Evolutionary conservation across 1,140 invertebrate genomes (phyloP).

Genomic region (Papilio helenus): DNA sequence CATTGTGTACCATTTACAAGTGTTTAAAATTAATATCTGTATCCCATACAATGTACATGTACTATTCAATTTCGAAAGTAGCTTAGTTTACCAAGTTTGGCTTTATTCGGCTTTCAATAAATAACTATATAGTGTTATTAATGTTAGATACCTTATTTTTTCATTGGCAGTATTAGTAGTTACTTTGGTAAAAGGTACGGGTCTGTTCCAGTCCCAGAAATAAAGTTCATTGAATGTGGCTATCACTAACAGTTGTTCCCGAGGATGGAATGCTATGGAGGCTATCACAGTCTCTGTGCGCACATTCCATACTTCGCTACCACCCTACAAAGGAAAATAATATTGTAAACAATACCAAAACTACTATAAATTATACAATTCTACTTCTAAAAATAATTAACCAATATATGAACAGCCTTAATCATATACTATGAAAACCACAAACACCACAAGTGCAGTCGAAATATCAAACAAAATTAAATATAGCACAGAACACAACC

Average conservation of each 20-base stretch:
- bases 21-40: too few species aligned
- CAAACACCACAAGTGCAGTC: neutral
- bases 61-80: too few species aligned
- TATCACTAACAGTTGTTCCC: slow-evolving; percentile 91
- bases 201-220: slow-evolving; percentile 95
- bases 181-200: slow-evolving; percentile 89
- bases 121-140: slow-evolving; percentile 5
- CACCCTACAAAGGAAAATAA: slow-evolving; percentile 84
- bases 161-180: slow-evolving; percentile 88
- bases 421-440: neutral
- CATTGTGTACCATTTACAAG: too few species aligned
- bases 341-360: neutral
- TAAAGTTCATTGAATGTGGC: slow-evolving; percentile 93
- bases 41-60: too few species aligned
- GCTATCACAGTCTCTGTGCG: slow-evolving; percentile 90
- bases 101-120: neutral
- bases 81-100: too few species aligned
- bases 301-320: slow-evolving; percentile 92
- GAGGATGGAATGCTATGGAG: slow-evolving; percentile 94
- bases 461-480: slow-evolving; percentile 31
- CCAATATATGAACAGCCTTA: neutral
- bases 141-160: slow-evolving; percentile 87
- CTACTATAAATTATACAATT: neutral
- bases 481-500: neutral
- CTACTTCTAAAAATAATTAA: neutral